Conservation (phyloP, 2,797 vertebrate genomes). For the Limnodromus scolopaceus region DNA sequence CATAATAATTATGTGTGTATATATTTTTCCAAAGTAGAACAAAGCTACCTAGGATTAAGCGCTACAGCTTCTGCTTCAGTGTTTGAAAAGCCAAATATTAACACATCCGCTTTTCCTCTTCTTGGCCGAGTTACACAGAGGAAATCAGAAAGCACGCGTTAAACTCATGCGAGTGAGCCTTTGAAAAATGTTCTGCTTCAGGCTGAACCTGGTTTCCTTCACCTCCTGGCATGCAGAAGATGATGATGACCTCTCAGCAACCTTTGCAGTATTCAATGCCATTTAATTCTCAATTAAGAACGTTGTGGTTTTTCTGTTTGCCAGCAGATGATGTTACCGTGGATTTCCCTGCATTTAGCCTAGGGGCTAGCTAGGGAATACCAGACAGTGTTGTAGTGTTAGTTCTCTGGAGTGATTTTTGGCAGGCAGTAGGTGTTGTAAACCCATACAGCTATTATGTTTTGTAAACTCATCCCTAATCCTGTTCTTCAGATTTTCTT, state of each 20-base stretch:
- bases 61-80: not conserved
- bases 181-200: not conserved
- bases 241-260: not conserved
- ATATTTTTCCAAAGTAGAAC: not conserved
- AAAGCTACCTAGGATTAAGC: not conserved
- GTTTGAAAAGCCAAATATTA: not conserved
- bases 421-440: not conserved
- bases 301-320: not conserved
- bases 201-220: not conserved
- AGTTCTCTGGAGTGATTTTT: not conserved
- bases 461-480: not conserved
- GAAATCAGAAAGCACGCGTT: rapidly evolving
- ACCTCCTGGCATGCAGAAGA: not conserved
- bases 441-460: not conserved
- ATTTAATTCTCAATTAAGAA: constrained; percentile 11
- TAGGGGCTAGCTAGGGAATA: not conserved
- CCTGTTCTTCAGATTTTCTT: not conserved
- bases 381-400: not conserved
- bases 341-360: not conserved
- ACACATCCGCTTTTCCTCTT: not conserved
- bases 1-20: not conserved
- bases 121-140: not conserved
- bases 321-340: not conserved
- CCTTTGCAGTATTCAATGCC: not conserved
- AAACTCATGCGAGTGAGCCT: not conserved